Evolutionary conservation across 2,113 vertebrate species (phyloP), one percentile per base, ranked within the genome.

Genomic region (Pelecanoides urinatrix): DNA sequence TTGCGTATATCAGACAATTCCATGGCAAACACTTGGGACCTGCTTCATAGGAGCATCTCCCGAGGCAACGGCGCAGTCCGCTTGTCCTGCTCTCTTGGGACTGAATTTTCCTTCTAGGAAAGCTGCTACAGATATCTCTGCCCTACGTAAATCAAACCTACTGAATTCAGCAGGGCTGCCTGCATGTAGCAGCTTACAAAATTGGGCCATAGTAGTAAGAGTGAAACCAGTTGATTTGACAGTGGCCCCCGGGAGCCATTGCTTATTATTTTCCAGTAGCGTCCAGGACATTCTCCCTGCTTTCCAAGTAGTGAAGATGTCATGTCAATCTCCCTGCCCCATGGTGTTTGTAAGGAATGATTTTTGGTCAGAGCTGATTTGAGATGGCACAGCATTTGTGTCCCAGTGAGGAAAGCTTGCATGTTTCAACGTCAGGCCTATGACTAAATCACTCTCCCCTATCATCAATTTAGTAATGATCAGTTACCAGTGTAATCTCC

Each of bases 281-380:
- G 86, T 20, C 53, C 78, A 70, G 86, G 38, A 81, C 2, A 0
- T 88, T 77, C 49, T 86, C 53, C 7, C 34, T 17, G 16, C 36
- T 84, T 94, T 95, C 96, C 96, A 95, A 96, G 73, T 94, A 91
- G 90, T 36, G n/a, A 67, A 94, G 44, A 87, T 44, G 88, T 52
- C 55, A 18, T 0, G 1, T 65, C 71, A 40, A 27, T 49, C 40
- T 81, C 63, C 55, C 55, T 80, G 42, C 13, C 63, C 61, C 27
- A 8, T 11, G 29, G 23, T 17, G 10, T 62, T 83, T 38, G 19
- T 21, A 58, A 81, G 36, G 40, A 72, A 63, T 23, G 15, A 53
- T 44, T 89, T 84, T 78, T 56, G 55, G 25, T 22, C 52, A 81
- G 52, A 80, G 34, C 47, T 40, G 27, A n/a, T 53, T n/a, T 40